Percentiles rank a stretch among this genome's conserved stretches.
Evolutionary conservation across 2,113 vertebrate species (phyloP).

Genomic region (Pseudopipra pipra): DNA sequence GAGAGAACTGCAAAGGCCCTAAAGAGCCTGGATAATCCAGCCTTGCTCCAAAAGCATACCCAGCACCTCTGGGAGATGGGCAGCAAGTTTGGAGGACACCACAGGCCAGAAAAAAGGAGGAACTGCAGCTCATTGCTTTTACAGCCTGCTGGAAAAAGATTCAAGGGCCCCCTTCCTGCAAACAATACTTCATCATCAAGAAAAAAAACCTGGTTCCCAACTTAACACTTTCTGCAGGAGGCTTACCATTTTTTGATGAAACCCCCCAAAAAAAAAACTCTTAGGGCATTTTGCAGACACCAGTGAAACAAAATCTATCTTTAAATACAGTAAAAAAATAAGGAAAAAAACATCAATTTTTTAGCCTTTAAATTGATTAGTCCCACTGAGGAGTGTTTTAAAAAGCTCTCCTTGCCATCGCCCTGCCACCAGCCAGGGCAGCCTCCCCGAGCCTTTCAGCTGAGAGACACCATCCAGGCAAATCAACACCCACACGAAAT

Average conservation of each 20-base stretch:
- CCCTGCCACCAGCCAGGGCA: not conserved
- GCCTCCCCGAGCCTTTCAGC: not conserved
- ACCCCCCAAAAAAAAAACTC: rapidly evolving
- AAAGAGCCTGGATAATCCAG: not conserved
- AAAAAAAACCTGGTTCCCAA: not conserved
- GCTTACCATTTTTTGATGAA: not conserved
- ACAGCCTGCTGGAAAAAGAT: not conserved
- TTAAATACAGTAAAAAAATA: not conserved
- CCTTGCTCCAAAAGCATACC: not conserved
- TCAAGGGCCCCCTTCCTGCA: not conserved
- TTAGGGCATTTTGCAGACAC: not conserved
- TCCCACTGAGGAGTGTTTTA: rapidly evolving
- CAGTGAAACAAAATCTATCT: rapidly evolving
- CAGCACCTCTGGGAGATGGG: not conserved
- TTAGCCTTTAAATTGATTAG: not conserved
- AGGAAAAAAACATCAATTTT: not conserved
- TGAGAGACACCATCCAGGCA: not conserved
- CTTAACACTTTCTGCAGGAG: rapidly evolving
- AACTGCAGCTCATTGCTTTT: not conserved
- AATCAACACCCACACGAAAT: not conserved
- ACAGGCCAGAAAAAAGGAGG: not conserved
- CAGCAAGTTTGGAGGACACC: not conserved
- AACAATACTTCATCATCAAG: not conserved
- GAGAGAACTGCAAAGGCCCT: not conserved
- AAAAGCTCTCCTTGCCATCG: not conserved